Percentiles rank a stretch among this genome's conserved stretches.
phyloP scores from a whole-genome alignment of 2,888 invertebrate genomes.

The Dascillus cervinus region DNA sequence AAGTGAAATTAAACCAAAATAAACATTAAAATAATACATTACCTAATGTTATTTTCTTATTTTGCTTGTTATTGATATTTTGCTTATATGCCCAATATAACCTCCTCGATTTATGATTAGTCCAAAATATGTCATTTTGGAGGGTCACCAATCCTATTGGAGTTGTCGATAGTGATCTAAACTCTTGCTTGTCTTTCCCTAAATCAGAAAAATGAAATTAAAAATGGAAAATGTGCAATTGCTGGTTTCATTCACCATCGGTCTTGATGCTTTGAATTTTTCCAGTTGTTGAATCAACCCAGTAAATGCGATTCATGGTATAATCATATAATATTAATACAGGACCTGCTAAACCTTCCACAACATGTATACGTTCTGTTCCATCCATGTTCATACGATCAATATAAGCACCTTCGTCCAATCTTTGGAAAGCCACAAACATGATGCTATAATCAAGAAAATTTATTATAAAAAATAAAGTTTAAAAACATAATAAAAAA shows the following conservation, averaged over 20 bases:
- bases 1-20: too few relatives aligned
- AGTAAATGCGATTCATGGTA: constrained; percentile 52
- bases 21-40: too few relatives aligned
- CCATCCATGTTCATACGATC: constrained; percentile 66
- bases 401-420: constrained; percentile 44
- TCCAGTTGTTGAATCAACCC: constrained; percentile 60
- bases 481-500: not conserved
- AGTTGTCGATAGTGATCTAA: constrained; percentile 32
- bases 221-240: too few relatives aligned
- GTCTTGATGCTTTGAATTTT: constrained; percentile 57
- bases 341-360: constrained; percentile 46
- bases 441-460: too few relatives aligned
- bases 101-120: constrained; percentile 47
- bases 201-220: constrained; percentile 3
- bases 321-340: constrained; percentile 51
- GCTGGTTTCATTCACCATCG: too few relatives aligned
- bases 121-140: constrained; percentile 65
- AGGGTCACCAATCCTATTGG: constrained; percentile 55
- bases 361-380: constrained; percentile 40
- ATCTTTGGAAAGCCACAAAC: constrained; percentile 27
- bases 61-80: constrained; percentile 22
- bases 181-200: constrained; percentile 38
- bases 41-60: constrained; percentile 39
- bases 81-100: constrained; percentile 55
- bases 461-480: not conserved